Evolutionary conservation across 2,113 vertebrate species (phyloP).

Genomic region (Coryphaenoides rupestris): DNA sequence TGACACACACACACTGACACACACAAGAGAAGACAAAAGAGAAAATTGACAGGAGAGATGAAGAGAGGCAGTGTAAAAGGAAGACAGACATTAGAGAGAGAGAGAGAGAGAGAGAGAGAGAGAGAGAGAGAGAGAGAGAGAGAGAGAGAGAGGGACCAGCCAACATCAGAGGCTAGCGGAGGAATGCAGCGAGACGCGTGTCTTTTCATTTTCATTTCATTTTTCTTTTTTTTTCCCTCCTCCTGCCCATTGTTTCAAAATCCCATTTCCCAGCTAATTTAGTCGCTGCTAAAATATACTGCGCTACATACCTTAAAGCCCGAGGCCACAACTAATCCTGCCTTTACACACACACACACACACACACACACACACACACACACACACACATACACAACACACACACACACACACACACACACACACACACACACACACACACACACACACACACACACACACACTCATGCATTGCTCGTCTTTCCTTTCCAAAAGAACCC

Average conservation of each 20-base stretch:
- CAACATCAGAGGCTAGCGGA: constrained; percentile 62
- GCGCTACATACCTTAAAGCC: constrained; percentile 71
- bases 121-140: not conserved
- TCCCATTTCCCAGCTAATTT: constrained; percentile 74
- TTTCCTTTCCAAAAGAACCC: constrained; percentile 4
- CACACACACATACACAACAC: not conserved
- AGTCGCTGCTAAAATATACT: constrained; percentile 73
- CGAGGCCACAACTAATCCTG: constrained; percentile 37
- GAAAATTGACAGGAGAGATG: not conserved
- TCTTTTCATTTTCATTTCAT: constrained; percentile 57
- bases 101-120: constrained; percentile 14
- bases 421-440: not conserved
- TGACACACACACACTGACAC: not conserved
- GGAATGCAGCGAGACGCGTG: constrained; percentile 53
- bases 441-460: not conserved
- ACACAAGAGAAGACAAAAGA: constrained; percentile 2
- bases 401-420: not conserved
- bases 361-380: not conserved
- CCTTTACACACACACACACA: constrained; percentile 6
- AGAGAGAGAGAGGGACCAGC: constrained; percentile 7
- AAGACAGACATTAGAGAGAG: not conserved
- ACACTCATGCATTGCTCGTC: no score
- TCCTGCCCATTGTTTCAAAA: constrained; percentile 72
- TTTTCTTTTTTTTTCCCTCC: constrained; percentile 6
- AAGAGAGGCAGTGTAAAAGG: not conserved